Evolutionary conservation across 2,113 vertebrate genomes (phyloP), one percentile per base, ranked within the genome.

Genomic region (Tichodroma muraria): DNA sequence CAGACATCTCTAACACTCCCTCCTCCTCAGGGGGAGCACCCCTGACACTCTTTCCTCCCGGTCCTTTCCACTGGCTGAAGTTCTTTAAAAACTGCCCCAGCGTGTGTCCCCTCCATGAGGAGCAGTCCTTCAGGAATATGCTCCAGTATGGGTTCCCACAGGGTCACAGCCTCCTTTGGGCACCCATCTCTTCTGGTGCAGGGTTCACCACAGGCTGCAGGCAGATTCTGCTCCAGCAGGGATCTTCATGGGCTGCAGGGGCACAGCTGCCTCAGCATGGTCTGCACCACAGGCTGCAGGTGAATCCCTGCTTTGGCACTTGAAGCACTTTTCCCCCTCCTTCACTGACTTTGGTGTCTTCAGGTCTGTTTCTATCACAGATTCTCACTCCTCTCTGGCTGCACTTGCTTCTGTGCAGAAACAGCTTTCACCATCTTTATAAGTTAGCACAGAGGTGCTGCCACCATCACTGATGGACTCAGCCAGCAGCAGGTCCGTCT

Each of bases 151-250:
- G 11, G 20, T 13, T 47, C 25, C 53, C 61, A 35, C 38, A 47
- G 38, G 13, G n/a, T 31, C 61, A 40, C 30, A 75, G n/a, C 14
- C 30, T 35, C 47, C 61, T 54, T 11, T 4, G 2, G 53, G 54
- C 11, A 45, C 16, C 8, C 0, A 0, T 9, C 11, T 60, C 20
- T 31, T 15, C 9, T 47, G 53, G 9, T 7, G 11, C 45, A 38
- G 70, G 45, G 13, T 52, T 3, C 45, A 47, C 16, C 69, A 35
- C 11, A 31, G 38, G 20, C 45, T 47, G n/a, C 17, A 40, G 38
- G 47, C 21, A 76, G 54, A 7, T 40, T 35, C 63, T 82, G 63
- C n/a, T 69, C 40, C 35, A 28, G 47, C n/a, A 76, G 22, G n/a
- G 63, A 76, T 54, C 61, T 54, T 13, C 30, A 13, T 19, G n/a